Evolutionary conservation across 2,797 vertebrate genomes (phyloP), one percentile per base, ranked within the genome.

Genomic region (Gallinago nigripennis): DNA sequence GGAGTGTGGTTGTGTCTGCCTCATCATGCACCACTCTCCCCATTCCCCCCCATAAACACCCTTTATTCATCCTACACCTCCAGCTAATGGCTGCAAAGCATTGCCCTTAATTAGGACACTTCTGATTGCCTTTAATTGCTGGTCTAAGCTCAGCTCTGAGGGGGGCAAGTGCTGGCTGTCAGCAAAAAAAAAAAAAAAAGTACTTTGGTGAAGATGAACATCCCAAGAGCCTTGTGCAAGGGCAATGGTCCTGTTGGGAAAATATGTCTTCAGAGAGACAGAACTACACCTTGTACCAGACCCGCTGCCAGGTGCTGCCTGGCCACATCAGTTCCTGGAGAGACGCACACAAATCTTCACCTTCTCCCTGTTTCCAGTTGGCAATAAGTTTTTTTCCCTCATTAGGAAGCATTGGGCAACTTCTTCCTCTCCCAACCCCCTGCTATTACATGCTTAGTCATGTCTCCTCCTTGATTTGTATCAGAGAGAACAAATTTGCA

Each of bases 401-500:
- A 76, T 92, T 90, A 94, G 58, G 86, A 94, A 95, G 87, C 95
- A 89, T n/a, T 1, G 1, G 84, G 70, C 75, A 86, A 92, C 63
- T 90, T 88, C 80, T 66, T 54, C 60, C 51, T 54, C 75, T 80
- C 85, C 84, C 77, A 86, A 0, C 73, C 73, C 57, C 79, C 93
- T 64, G 72, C 82, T 95, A 96, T 96, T 96, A 94, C 90, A 97
- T 96, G 93, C 87, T 93, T 94, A 96, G 93, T 96, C 96, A 97
- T 95, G 94, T 87, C 88, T 96, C 88, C 82, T 97, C 76, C 96
- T 95, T 82, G 91, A 96, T 96, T 93, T 60, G 60, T 97, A 96
- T 95, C 95, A 82, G 89, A 93, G 76, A 84, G 97, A 95, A 97
- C 96, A 97, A 96, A 97, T 97, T 97, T 97, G 92, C 96, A 97